Percentiles rank a stretch among this genome's conserved stretches.
phyloP scores from a whole-genome alignment of 2,113 vertebrate genomes.

The Rhegmatorhina hoffmannsi region DNA sequence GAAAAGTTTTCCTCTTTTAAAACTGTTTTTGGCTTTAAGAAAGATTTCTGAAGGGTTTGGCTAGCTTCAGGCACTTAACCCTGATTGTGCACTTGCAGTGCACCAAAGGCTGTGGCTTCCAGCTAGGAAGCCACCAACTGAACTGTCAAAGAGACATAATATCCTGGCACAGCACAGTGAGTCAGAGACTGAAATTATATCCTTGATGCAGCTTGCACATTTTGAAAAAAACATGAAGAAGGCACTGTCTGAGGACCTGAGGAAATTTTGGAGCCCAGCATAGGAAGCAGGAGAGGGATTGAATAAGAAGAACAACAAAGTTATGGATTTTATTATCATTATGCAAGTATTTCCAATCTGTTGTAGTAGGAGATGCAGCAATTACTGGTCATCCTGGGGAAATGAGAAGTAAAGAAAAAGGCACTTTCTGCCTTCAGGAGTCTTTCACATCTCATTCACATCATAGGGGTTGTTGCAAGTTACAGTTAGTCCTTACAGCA shows the following conservation, averaged over 20 bases:
- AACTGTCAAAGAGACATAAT: not conserved
- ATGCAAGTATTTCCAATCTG: not conserved
- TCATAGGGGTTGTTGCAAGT: not conserved
- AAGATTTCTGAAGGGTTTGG: conserved; percentile 30
- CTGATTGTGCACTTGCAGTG: not conserved
- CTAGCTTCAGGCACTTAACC: conserved; percentile 56
- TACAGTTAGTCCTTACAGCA: not conserved
- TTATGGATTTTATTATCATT: not conserved
- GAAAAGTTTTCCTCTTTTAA: conserved; percentile 1
- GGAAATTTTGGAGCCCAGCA: not conserved
- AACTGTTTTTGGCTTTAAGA: conserved; percentile 12
- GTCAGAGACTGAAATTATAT: not conserved
- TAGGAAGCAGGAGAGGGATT: not conserved
- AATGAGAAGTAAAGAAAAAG: not conserved
- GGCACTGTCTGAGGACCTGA: not conserved
- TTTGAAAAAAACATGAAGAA: not conserved
- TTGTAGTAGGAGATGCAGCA: not conserved
- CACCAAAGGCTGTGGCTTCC: not conserved
- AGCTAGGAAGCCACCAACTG: not conserved
- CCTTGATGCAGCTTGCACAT: not conserved
- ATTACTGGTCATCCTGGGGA: conserved; percentile 21
- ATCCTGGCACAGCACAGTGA: not conserved
- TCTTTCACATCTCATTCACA: conserved; percentile 1
- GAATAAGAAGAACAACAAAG: not conserved
- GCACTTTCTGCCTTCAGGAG: conserved; percentile 10